These are phyloP conservation scores for Phoebastria nigripes DNA, from an alignment of 2,797 vertebrate genomes.

Conservation along the genomic window DNA sequence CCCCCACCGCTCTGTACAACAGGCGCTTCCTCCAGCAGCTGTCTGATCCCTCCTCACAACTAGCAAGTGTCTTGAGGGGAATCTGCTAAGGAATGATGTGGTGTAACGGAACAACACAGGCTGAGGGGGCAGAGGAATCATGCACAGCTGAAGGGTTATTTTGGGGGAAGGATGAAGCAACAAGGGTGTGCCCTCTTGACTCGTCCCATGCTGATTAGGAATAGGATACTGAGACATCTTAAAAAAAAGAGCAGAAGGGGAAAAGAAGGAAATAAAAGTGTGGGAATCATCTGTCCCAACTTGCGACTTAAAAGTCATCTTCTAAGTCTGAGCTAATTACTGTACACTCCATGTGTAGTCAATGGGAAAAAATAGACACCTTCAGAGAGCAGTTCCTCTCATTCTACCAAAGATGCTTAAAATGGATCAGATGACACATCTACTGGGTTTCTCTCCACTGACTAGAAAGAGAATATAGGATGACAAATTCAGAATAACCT, in stretches of 20 bases:
- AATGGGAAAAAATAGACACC: neutral
- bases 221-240: neutral
- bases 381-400: neutral
- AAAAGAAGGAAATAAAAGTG: neutral
- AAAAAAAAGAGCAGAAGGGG: neutral
- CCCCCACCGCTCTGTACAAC: no score
- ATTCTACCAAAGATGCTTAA: neutral
- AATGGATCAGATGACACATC: neutral
- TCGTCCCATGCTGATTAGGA: neutral
- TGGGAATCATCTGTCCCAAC: neutral
- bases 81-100: neutral
- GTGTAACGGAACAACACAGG: neutral
- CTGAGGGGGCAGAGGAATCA: neutral
- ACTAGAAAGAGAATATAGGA: neutral
- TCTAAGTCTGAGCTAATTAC: neutral
- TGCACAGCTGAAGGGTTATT: conserved; percentile 48
- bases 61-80: neutral
- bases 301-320: neutral
- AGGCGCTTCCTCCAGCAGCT: neutral
- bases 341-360: neutral
- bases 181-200: neutral
- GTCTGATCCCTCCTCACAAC: neutral
- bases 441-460: neutral
- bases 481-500: neutral
- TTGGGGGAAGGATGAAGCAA: neutral